Percentiles rank a stretch among this genome's conserved stretches.
These are phyloP conservation scores for Acleris literana DNA, from an alignment of 2,888 invertebrate species.

Conservation along the genomic window DNA sequence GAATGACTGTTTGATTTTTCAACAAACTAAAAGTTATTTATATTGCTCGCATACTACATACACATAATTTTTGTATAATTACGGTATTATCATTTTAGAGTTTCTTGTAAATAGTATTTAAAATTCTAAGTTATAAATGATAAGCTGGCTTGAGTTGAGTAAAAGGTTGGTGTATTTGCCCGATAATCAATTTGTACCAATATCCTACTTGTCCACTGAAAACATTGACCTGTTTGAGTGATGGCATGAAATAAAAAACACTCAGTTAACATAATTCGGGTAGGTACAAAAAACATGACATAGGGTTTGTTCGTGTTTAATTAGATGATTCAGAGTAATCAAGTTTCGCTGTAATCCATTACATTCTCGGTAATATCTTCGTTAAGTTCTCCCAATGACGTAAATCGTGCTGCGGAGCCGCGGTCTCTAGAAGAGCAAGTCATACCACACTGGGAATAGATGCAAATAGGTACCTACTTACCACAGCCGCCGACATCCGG, in stretches of 20 bases:
- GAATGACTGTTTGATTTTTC: too few species aligned
- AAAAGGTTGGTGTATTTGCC: too few species aligned
- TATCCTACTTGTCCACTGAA: not conserved
- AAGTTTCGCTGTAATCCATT: conserved; percentile 20
- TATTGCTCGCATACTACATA: too few species aligned
- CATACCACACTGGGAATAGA: conserved; percentile 45
- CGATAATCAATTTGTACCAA: too few species aligned
- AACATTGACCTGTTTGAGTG: conserved; percentile 12
- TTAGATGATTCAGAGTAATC: conserved; percentile 32
- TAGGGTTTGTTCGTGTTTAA: conserved; percentile 17
- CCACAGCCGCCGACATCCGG: conserved; percentile 57
- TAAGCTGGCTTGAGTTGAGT: too few species aligned
- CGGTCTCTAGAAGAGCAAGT: conserved; percentile 27
- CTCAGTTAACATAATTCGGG: not conserved
- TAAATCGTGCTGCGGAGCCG: conserved; percentile 9
- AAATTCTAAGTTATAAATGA: too few species aligned
- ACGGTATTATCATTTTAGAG: too few species aligned
- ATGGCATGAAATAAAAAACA: conserved; percentile 8
- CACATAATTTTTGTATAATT: too few species aligned
- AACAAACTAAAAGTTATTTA: too few species aligned
- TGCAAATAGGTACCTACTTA: conserved; percentile 51
- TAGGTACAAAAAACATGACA: conserved; percentile 6
- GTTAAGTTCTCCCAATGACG: conserved; percentile 35
- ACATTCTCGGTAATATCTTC: conserved; percentile 24
- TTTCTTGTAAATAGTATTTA: too few species aligned